A percentile compares a stretch with the other conserved stretches of the same genome.
Evolutionary conservation across 1,140 invertebrate species (phyloP).

Genomic region (Papilio polytes): DNA sequence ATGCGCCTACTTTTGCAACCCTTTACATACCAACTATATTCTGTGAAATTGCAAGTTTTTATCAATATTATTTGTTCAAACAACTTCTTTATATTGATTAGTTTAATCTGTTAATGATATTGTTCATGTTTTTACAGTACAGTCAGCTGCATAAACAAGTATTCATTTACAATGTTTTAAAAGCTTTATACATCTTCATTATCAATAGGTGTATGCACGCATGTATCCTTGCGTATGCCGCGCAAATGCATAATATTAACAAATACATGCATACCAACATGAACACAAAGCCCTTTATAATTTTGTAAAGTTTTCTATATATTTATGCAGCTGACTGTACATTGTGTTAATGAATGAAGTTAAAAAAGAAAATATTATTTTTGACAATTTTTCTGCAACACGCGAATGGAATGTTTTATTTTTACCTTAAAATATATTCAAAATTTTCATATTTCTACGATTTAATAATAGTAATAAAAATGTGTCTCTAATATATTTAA

Average conservation of each 20-base stretch:
- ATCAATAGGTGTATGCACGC: no score
- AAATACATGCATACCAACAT: no score
- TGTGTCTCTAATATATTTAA: conserved; percentile 6
- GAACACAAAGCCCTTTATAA: no score
- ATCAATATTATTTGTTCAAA: not conserved
- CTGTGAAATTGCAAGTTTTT: not conserved
- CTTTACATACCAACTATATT: not conserved
- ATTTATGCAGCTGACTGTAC: not conserved
- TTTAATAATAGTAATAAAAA: not conserved
- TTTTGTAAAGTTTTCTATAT: no score
- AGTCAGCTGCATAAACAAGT: not conserved
- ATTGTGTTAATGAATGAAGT: not conserved
- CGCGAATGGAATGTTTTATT: not conserved
- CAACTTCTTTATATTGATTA: not conserved
- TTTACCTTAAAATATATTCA: not conserved
- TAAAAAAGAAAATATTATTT: not conserved
- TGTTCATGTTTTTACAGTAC: not conserved
- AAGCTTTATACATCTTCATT: no score
- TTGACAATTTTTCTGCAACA: not conserved
- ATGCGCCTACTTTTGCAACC: not conserved
- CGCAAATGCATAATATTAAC: no score
- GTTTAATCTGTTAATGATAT: not conserved
- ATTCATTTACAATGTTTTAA: not conserved
- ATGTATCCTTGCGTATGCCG: no score
- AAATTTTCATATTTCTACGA: conserved; percentile 1